Evolutionary conservation across 2,888 invertebrate species (phyloP), one percentile per base, ranked within the genome.

Genomic region (Tubiluchus corallicola): DNA sequence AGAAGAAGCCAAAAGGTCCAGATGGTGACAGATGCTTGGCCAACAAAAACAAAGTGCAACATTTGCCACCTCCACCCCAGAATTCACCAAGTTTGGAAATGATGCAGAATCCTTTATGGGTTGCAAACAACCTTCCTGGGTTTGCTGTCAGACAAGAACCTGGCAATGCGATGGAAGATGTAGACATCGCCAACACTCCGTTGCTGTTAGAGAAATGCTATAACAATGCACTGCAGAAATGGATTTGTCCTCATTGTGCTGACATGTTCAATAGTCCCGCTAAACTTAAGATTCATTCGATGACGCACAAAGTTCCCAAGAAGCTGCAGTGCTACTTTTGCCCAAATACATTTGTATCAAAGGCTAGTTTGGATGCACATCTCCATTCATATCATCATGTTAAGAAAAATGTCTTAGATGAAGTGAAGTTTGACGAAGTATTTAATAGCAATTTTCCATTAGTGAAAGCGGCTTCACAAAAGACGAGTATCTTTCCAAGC

Each of bases 241-340:
- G 29, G 29, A n/a, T 29, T 9, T 29, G 29, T n/a, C 29, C 29
- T 9, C 29, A 29, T 9, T 29, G 29, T n/a, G 29, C 9, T n/a
- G 29, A 29, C 29, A 29, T 29, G 29, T 29, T 29, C 29, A 29
- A 29, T n/a, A n/a, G 29, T n/a, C 9, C 29, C 29, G 29, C 29
- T 9, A 29, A 29, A n/a, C 29, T 29, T 9, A 29, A 29, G 29
- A n/a, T 29, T 9, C 29, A 29, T n/a, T n/a, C 9, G 9, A n/a
- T 29, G 29, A 29, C 29, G 29, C 29, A 29, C 29, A 9, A n/a
- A 9, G 29, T n/a, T n/a, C 9, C 29, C 29, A 9, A n/a, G 9
- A 9, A 9, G 9, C n/a, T 9, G 9, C 29, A n/a, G 9, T 29
- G 29, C 29, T 29, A 29, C 29, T n/a, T 29, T 9, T 29, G 29